Percentiles rank a stretch among this genome's conserved stretches.
These are phyloP conservation scores for Pardalotus punctatus DNA, from an alignment of 2,113 vertebrate genomes.

Conservation along the genomic window DNA sequence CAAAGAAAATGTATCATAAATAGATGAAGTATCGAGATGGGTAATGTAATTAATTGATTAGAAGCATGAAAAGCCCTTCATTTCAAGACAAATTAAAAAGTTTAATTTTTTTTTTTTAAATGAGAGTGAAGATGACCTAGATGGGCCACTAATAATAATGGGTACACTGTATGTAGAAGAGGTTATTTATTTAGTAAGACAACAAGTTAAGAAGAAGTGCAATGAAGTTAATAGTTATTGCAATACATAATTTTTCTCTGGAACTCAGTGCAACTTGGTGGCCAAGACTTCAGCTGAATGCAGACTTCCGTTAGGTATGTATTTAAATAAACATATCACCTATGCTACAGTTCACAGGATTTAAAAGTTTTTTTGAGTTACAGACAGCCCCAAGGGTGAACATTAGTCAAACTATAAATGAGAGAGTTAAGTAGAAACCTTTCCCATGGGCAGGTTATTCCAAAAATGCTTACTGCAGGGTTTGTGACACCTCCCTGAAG, in stretches of 20 bases:
- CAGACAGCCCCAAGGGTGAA: background rate
- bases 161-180: background rate
- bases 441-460: background rate
- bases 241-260: background rate
- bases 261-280: background rate
- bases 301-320: background rate
- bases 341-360: background rate
- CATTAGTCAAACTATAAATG: background rate
- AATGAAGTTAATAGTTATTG: background rate
- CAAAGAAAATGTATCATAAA: background rate
- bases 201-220: background rate
- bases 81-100: background rate
- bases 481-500: background rate
- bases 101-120: background rate
- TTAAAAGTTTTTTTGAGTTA: background rate
- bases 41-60: constrained; percentile 7
- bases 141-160: background rate
- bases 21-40: background rate
- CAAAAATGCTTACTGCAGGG: background rate
- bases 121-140: background rate
- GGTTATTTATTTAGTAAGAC: background rate
- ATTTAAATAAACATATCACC: background rate
- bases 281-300: background rate
- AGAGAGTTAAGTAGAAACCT: background rate
- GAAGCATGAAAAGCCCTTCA: background rate